Conservation (phyloP, 2,888 invertebrate genomes). For the Drosophila lutescens region DNA sequence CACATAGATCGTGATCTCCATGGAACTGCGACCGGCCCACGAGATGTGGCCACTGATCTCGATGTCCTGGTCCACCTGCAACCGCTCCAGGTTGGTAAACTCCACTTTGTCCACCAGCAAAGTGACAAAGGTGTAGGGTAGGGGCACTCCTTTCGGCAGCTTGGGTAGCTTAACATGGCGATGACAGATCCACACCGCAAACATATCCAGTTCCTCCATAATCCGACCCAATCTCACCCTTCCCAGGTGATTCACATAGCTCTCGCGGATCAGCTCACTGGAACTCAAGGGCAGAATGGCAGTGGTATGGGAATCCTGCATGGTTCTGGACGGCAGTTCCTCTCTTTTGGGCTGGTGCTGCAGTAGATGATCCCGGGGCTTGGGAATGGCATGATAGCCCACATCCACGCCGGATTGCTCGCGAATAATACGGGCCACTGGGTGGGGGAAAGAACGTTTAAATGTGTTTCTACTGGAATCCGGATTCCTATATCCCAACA, state of each 20-base stretch:
- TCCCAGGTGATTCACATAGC: conserved; percentile 87
- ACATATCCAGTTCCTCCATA: conserved; percentile 91
- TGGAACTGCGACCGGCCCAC: conserved; percentile 89
- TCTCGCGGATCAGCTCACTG: conserved; percentile 86
- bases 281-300: conserved; percentile 88
- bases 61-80: conserved; percentile 87
- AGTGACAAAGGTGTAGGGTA: conserved; percentile 89
- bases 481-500: conserved; percentile 1
- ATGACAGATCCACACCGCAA: conserved; percentile 91
- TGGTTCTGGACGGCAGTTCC: conserved; percentile 87
- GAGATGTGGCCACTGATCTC: conserved; percentile 89
- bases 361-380: conserved; percentile 85
- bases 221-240: conserved; percentile 89
- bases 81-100: conserved; percentile 80
- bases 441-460: conserved; percentile 17
- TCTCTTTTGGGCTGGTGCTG: conserved; percentile 86
- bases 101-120: conserved; percentile 89
- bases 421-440: conserved; percentile 75
- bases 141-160: conserved; percentile 84
- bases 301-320: conserved; percentile 88
- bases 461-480: not conserved
- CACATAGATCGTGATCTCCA: conserved; percentile 90
- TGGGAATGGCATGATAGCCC: conserved; percentile 84
- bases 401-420: conserved; percentile 73
- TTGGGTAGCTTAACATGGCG: conserved; percentile 88